Evolutionary conservation across 2,888 invertebrate species (phyloP).

Genomic region (Strigamia maritima): DNA sequence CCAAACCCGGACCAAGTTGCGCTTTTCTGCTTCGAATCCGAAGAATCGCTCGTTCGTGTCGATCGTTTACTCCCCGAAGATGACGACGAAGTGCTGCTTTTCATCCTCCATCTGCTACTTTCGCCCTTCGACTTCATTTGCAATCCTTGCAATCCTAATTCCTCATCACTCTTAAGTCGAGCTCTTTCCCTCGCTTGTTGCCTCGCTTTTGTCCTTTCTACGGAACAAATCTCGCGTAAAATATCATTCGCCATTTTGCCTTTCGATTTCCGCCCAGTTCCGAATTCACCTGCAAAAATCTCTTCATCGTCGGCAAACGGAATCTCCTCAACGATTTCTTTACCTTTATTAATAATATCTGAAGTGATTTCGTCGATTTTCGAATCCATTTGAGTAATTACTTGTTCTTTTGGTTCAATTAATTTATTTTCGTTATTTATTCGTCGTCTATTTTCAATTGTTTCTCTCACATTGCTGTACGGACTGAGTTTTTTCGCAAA

Average conservation of each 20-base stretch:
- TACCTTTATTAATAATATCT: background rate
- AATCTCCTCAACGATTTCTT: conserved; percentile 44
- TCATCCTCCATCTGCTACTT: conserved; percentile 1
- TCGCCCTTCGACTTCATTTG: background rate
- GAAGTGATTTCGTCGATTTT: background rate
- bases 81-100: background rate
- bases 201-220: conserved; percentile 57
- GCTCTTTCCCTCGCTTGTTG: conserved; percentile 65
- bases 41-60: background rate
- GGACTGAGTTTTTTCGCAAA: conserved; percentile 32
- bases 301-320: conserved; percentile 45
- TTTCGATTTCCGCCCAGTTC: conserved; percentile 54
- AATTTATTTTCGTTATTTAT: background rate
- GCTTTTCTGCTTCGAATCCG: conserved; percentile 1
- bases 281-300: conserved; percentile 54
- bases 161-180: conserved; percentile 68
- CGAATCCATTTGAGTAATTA: conserved; percentile 24
- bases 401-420: background rate
- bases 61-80: background rate
- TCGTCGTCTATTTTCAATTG: background rate
- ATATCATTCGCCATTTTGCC: conserved; percentile 42
- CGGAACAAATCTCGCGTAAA: conserved; percentile 45
- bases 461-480: background rate
- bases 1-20: conserved; percentile 38
- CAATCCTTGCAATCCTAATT: conserved; percentile 62